These are phyloP conservation scores for Catharus minimus DNA, from an alignment of 2,113 vertebrate species.

Conservation along the genomic window DNA sequence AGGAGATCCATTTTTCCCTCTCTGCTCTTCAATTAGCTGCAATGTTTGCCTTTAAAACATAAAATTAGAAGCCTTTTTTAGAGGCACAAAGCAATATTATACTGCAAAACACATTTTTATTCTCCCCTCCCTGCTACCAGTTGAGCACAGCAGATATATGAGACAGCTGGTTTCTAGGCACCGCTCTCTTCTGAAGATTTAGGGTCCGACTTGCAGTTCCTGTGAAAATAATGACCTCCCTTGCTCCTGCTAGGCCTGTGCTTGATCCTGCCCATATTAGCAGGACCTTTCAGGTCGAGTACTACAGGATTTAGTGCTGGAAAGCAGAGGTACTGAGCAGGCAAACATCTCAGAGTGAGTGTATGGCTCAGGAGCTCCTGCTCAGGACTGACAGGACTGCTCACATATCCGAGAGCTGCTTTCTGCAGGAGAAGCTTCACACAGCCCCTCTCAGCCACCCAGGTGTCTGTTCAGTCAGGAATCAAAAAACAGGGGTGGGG, in stretches of 20 bases:
- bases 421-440: neutral
- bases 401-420: rapidly evolving
- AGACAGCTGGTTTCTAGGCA: conserved; percentile 55
- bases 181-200: conserved; percentile 42
- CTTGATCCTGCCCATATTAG: conserved; percentile 52
- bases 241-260: conserved; percentile 37
- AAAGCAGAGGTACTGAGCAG: neutral
- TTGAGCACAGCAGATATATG: conserved; percentile 54
- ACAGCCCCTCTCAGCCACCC: neutral
- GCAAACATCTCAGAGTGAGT: neutral
- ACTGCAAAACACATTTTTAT: conserved; percentile 58
- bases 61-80: conserved; percentile 64
- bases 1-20: conserved; percentile 64
- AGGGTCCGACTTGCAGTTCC: conserved; percentile 24
- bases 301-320: conserved; percentile 35
- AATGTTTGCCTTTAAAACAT: conserved; percentile 66
- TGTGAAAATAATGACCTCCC: conserved; percentile 63
- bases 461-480: neutral
- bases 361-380: neutral
- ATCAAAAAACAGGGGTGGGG: neutral
- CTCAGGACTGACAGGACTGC: neutral
- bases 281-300: conserved; percentile 29
- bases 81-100: conserved; percentile 65
- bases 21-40: conserved; percentile 63
- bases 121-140: conserved; percentile 38